Base-by-base conservation (phyloP, 2,888 invertebrate genomes). In the Scrobipalpa costella region DNA sequence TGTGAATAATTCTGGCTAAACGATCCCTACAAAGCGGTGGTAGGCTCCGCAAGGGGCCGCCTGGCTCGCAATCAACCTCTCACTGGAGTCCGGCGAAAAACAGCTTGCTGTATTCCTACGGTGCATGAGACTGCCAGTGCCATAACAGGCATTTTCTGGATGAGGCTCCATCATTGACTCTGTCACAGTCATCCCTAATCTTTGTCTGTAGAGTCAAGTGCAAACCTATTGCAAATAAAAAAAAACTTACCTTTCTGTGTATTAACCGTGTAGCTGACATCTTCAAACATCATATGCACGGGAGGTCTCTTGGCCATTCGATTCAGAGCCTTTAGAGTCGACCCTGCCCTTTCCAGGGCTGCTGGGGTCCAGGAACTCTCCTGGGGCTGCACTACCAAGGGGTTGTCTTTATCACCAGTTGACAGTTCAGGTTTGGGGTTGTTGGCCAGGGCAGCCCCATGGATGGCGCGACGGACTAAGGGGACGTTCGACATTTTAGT, bases 241-340 rank as follows among this genome's bases (percentile, higher is more conserved):
- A n/a, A 40, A 13, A 40, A 47, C 73, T 71, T 78, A 90, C 91
- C 89, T 81, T 85, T 87, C 67, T 81, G 77, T 1, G 92, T 86
- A 69, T 81, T 87, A 36, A 93, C 92, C 0, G 92, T 90, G 70
- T 91, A 94, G 17, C 79, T 87, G 64, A 94, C 71, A 79, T 94
- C 93, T 75, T 93, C 92, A 75, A 94, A 94, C 55, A 93, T 81
- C 52, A 94, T 88, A 71, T 94, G 90, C 3, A 94, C 92, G 0
- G 93, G 92, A 5, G 93, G 93, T 67, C 93, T 80, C 71, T 93
- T 93, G 0, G 93, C 92, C 86, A 93, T 92, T 19, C 90, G 90
- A 67, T 92, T 92, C 17, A 93, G 73, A 7, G 92, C 92, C 66
- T 92, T 92, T 64, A 92, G 76, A 6, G 92, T 90, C 0, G 89